Evolutionary conservation across 1,140 invertebrate species (phyloP).

Genomic region (Vanessa tameamea): DNA sequence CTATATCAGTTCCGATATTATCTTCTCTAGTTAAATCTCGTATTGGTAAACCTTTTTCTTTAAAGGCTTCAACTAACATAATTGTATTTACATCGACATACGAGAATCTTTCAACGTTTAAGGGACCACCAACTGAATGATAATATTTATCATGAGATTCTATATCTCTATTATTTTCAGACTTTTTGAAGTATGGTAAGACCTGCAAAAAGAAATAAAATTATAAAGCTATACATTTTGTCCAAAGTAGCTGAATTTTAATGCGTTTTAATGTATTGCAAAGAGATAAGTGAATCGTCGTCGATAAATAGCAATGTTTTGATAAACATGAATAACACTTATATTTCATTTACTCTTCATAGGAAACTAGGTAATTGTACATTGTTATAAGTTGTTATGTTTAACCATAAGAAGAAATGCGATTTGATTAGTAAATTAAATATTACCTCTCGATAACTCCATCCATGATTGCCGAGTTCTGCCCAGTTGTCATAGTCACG

Average conservation of each 20-base stretch:
- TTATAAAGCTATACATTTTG: background rate
- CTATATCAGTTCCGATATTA: conserved; percentile 80
- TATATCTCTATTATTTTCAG: conserved; percentile 83
- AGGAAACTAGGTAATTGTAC: too few species aligned
- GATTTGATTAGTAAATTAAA: background rate
- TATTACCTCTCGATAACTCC: conserved; percentile 88
- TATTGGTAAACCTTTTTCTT: conserved; percentile 78
- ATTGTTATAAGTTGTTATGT: too few species aligned
- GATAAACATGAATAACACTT: too few species aligned
- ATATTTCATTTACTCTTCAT: too few species aligned
- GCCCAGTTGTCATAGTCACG: conserved; percentile 88
- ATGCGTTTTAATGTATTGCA: too few species aligned
- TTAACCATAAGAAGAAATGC: background rate
- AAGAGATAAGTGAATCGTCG: too few species aligned
- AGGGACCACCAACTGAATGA: conserved; percentile 81
- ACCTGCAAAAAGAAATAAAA: conserved; percentile 28
- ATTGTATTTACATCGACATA: conserved; percentile 81
- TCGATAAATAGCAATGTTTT: too few species aligned
- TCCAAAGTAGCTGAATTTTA: too few species aligned
- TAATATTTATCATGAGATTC: conserved; percentile 69
- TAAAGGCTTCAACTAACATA: conserved; percentile 79
- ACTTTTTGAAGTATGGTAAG: conserved; percentile 41
- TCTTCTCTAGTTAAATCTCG: conserved; percentile 78
- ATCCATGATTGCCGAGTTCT: conserved; percentile 84
- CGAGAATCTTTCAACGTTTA: conserved; percentile 81